Evolutionary conservation across 2,888 invertebrate genomes (phyloP).

Genomic region (Conops quadrifasciatus): DNA sequence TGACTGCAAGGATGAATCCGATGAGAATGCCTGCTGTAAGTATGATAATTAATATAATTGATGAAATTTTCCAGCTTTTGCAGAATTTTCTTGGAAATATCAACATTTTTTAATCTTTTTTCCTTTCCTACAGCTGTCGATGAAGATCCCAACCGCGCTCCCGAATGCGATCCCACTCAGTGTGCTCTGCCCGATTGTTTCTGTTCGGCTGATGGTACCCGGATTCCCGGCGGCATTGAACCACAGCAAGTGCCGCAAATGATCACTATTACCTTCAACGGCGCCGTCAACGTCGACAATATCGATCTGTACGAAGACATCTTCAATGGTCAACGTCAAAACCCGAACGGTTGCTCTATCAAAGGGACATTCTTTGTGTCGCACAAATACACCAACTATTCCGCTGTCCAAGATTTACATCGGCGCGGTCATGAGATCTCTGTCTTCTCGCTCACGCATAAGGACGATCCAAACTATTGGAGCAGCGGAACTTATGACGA

Average conservation of each 20-base stretch:
- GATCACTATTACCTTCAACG: constrained; percentile 93
- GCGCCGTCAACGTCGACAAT: constrained; percentile 91
- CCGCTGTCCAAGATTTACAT: constrained; percentile 87
- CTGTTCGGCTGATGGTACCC: constrained; percentile 91
- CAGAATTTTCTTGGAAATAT: constrained; percentile 52
- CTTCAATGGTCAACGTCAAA: constrained; percentile 84
- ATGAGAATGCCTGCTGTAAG: constrained; percentile 95
- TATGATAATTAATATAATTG: constrained; percentile 53
- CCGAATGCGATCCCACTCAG: constrained; percentile 89
- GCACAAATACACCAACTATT: constrained; percentile 92
- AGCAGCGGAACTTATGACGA: constrained; percentile 85
- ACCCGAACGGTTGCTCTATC: constrained; percentile 89
- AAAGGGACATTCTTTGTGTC: constrained; percentile 91
- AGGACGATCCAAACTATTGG: constrained; percentile 93
- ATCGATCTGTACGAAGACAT: constrained; percentile 91
- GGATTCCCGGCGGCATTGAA: constrained; percentile 86
- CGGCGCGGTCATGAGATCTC: constrained; percentile 91
- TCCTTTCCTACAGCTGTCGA: constrained; percentile 76
- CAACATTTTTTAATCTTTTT: not conserved
- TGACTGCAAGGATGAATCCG: constrained; percentile 93
- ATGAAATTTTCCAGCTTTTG: constrained; percentile 54
- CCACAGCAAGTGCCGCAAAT: constrained; percentile 89
- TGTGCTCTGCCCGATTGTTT: constrained; percentile 91
- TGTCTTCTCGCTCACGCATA: constrained; percentile 91
- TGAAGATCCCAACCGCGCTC: constrained; percentile 89